These are phyloP conservation scores for Callorhinus ursinus DNA, from an alignment of 2,113 vertebrate genomes.

Conservation along the genomic window DNA sequence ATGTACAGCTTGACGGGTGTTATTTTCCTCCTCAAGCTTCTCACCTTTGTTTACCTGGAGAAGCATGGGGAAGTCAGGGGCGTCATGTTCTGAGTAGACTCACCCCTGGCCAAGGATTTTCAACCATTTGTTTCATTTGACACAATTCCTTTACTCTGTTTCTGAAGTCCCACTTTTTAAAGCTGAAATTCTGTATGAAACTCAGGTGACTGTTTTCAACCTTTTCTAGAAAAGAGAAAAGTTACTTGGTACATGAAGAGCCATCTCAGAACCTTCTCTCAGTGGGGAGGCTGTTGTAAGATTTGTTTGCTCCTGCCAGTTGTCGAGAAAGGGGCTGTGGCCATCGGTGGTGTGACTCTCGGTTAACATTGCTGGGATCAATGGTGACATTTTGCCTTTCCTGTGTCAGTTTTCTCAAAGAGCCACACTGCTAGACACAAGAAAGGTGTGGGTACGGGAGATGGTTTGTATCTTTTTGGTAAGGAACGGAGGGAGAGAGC, in stretches of 20 bases:
- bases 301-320: background rate
- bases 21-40: background rate
- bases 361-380: background rate
- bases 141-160: background rate
- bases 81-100: background rate
- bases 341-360: too few species aligned
- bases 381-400: background rate
- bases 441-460: background rate
- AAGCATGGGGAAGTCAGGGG: accelerated
- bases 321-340: background rate
- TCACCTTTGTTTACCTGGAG: background rate
- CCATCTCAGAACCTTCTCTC: background rate
- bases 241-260: background rate
- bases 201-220: background rate
- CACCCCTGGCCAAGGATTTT: background rate
- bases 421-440: background rate
- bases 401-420: background rate
- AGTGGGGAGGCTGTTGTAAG: background rate
- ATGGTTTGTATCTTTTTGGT: background rate
- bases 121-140: background rate
- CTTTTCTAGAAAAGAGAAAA: background rate
- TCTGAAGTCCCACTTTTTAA: slow-evolving; percentile 53
- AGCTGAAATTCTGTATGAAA: slow-evolving; percentile 58
- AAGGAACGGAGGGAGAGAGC: too few species aligned
- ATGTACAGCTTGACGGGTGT: background rate